Conservation (phyloP, 2,888 invertebrate genomes). For the Coenonympha arcania region DNA sequence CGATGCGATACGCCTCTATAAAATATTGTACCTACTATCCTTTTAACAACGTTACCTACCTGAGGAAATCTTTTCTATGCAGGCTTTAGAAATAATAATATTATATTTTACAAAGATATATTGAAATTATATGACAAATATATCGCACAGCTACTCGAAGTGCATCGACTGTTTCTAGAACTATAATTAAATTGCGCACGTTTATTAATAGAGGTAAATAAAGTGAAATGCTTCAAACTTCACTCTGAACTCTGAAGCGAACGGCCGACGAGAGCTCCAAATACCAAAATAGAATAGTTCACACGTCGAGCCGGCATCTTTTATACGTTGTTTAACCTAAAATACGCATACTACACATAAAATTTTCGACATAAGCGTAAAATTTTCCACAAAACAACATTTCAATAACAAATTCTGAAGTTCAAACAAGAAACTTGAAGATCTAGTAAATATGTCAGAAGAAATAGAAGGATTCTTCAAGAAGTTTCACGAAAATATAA, state of each 20-base stretch:
- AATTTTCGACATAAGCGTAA: neutral
- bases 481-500: conserved; percentile 76
- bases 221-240: conserved; percentile 29
- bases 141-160: neutral
- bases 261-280: conserved; percentile 49
- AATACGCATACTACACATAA: neutral
- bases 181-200: neutral
- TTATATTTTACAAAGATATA: too few relatives aligned
- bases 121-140: neutral
- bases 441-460: conserved; percentile 45
- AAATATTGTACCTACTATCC: too few relatives aligned
- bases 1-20: too few relatives aligned
- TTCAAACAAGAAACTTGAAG: conserved; percentile 7
- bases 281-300: conserved; percentile 61
- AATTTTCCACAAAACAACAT: neutral
- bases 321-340: conserved; percentile 43
- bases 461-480: conserved; percentile 74
- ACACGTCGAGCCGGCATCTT: conserved; percentile 48
- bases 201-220: conserved; percentile 11
- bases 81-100: too few relatives aligned
- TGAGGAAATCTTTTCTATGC: too few relatives aligned
- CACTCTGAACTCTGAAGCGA: conserved; percentile 53
- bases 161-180: neutral
- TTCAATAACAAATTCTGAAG: conserved; percentile 18
- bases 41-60: too few relatives aligned